Evolutionary conservation across 2,113 vertebrate genomes (phyloP).

Genomic region (Pomatorhinus ruficollis): DNA sequence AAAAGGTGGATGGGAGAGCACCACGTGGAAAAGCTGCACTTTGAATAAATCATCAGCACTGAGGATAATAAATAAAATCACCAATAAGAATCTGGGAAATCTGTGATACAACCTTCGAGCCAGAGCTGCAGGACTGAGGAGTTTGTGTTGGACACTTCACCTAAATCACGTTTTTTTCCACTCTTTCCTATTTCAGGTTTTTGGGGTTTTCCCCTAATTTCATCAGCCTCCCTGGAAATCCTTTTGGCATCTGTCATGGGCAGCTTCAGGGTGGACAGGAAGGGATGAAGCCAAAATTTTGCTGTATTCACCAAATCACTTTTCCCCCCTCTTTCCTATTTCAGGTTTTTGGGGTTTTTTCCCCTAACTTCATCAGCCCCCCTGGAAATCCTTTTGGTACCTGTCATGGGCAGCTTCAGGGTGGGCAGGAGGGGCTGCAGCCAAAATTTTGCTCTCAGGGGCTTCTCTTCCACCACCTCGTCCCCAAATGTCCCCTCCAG

Average conservation of each 20-base stretch:
- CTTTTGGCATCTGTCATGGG: too few relatives aligned
- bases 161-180: neutral
- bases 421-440: neutral
- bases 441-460: rapidly evolving
- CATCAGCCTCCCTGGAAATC: too few relatives aligned
- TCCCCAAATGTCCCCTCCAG: neutral
- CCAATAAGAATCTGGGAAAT: neutral
- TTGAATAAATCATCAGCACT: neutral
- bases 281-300: too few relatives aligned
- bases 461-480: neutral
- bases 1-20: too few relatives aligned
- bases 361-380: neutral
- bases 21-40: neutral
- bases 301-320: too few relatives aligned
- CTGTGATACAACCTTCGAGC: rapidly evolving
- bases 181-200: neutral
- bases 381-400: neutral
- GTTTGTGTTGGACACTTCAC: neutral
- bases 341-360: neutral
- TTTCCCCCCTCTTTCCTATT: neutral
- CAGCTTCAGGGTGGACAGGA: too few relatives aligned
- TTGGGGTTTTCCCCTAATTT: too few relatives aligned
- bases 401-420: rapidly evolving
- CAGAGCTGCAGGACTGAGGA: neutral
- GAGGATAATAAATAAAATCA: rapidly evolving